phyloP scores from a whole-genome alignment of 2,797 vertebrate genomes.

The Chelon auratus region DNA sequence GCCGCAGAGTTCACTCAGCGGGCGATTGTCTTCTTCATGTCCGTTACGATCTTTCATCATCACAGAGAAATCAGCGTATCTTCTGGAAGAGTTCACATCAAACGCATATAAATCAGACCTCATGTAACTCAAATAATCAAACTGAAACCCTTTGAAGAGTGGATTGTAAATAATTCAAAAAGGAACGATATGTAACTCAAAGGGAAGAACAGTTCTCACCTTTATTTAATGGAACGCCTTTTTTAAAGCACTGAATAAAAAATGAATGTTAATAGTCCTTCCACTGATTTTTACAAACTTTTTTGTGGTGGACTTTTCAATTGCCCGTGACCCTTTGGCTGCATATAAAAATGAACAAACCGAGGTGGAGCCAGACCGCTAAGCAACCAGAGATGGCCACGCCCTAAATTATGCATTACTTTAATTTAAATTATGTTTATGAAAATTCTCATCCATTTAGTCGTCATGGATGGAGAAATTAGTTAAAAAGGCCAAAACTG shows the following conservation, averaged over 20 bases:
- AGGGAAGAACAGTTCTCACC: background rate
- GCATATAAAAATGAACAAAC: background rate
- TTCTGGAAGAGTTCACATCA: slow-evolving; percentile 47
- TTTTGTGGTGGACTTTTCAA: background rate
- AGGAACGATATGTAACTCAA: background rate
- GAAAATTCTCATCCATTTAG: too few species aligned
- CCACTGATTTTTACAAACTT: background rate
- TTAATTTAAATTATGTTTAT: too few species aligned
- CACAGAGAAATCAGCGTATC: slow-evolving; percentile 16
- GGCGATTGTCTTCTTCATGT: slow-evolving; percentile 15
- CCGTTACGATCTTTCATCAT: slow-evolving; percentile 40
- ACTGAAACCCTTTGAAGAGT: slow-evolving; percentile 39
- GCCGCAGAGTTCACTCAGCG: background rate
- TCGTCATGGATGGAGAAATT: too few species aligned
- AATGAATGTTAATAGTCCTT: background rate
- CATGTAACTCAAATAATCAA: slow-evolving; percentile 39
- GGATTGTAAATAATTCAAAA: slow-evolving; percentile 33
- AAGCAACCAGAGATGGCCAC: too few species aligned
- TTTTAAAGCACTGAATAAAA: background rate
- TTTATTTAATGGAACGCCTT: background rate
- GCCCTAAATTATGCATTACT: too few species aligned
- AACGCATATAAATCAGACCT: slow-evolving; percentile 20
- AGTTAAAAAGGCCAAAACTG: too few species aligned
- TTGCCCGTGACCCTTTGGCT: too few species aligned
- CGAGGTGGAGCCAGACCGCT: too few species aligned